A percentile compares a stretch with the other conserved stretches of the same genome.
Evolutionary conservation across 30 jellyfish, hydroid and myxozoan species (phyloP).

Genomic region (Rhopilema esculentum): DNA sequence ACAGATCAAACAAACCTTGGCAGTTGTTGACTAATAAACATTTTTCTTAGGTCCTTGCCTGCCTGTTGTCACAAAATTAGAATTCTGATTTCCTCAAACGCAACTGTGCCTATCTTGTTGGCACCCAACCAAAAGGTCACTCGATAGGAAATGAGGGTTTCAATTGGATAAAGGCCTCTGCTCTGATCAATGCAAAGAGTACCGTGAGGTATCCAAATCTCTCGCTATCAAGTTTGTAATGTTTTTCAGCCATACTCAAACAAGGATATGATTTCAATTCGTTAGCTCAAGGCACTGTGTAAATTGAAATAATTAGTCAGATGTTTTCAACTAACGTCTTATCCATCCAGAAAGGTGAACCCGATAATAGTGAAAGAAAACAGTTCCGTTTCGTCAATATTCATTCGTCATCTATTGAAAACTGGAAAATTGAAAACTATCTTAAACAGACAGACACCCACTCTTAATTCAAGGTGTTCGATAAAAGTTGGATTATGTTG

Average conservation of each 20-base stretch:
- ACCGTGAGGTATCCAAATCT: too few species aligned
- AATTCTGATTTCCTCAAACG: conserved; percentile 8
- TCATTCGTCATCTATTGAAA: neutral
- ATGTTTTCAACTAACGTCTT: too few species aligned
- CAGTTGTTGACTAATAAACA: conserved; percentile 2
- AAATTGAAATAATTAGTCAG: too few species aligned
- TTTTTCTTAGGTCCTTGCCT: neutral
- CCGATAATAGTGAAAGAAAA: too few species aligned
- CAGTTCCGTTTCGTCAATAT: too few species aligned
- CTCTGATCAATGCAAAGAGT: too few species aligned
- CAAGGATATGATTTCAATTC: too few species aligned
- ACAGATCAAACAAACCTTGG: neutral
- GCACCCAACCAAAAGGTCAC: conserved; percentile 20
- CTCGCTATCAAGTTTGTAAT: too few species aligned
- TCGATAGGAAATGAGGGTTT: conserved; percentile 24
- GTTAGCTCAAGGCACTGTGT: too few species aligned
- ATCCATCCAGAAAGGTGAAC: too few species aligned
- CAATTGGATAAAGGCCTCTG: neutral
- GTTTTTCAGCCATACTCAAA: too few species aligned
- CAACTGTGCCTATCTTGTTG: conserved; percentile 1
- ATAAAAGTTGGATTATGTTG: neutral
- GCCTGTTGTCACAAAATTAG: conserved; percentile 25
- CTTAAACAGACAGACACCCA: neutral
- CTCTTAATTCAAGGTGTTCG: neutral
- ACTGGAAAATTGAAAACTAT: neutral